Conservation (phyloP, 2,113 vertebrate species). For the Callorhinus ursinus region DNA sequence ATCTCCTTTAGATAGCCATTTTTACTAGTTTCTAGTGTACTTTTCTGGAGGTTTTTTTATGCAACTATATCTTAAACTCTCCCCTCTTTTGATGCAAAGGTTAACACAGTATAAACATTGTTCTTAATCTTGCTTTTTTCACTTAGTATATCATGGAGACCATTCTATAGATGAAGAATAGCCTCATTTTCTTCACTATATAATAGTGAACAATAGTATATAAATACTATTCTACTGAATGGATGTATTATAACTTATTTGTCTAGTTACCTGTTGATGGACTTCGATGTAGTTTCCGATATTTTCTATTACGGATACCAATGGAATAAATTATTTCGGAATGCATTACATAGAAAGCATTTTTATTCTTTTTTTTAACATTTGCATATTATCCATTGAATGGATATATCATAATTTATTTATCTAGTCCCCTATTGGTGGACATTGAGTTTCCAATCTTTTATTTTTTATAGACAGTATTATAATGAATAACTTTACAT, state of each 20-base stretch:
- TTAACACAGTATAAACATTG: background rate
- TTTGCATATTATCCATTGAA: background rate
- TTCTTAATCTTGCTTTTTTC: conserved; percentile 23
- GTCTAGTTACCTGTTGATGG: background rate
- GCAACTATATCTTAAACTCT: background rate
- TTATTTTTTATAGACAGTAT: conserved; percentile 20
- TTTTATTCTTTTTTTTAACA: background rate
- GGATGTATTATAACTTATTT: background rate
- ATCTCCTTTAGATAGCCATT: background rate
- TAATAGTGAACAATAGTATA: background rate
- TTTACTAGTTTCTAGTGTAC: background rate
- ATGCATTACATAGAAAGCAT: background rate
- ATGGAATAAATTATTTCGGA: conserved; percentile 6
- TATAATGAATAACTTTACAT: background rate
- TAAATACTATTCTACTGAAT: background rate
- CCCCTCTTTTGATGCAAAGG: background rate
- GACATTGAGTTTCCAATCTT: background rate
- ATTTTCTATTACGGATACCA: background rate
- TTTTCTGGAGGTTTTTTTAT: background rate
- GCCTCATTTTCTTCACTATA: background rate
- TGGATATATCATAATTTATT: background rate
- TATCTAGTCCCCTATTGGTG: background rate
- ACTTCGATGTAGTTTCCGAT: background rate
- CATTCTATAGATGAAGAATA: background rate
- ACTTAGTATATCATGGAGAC: background rate